Base-by-base conservation (phyloP, 2,888 invertebrate genomes). In the Baronia brevicornis region DNA sequence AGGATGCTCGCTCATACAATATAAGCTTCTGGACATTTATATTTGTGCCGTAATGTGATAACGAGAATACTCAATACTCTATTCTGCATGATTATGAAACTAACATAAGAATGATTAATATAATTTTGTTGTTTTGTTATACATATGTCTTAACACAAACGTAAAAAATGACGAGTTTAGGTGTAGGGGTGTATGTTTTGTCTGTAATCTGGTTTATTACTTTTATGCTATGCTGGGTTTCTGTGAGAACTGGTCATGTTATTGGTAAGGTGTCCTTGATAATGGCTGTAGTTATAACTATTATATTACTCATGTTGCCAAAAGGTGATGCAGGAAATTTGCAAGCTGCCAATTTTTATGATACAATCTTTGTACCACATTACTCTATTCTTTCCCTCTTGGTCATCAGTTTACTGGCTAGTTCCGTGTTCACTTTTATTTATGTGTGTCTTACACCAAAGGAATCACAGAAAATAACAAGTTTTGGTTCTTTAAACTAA, bases 121-220 rank as follows among this genome's bases (percentile, higher is more conserved):
- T n/a, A n/a, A n/a, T n/a, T n/a, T n/a, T n/a, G n/a, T n/a, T n/a
- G n/a, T n/a, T n/a, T n/a, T n/a, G n/a, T n/a, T n/a, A 23, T 29
- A 24, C 14, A 8, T 8, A 28, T 30, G 29, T 26, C 26, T 29
- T 21, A 24, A 15, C n/a, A n/a, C n/a, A n/a, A n/a, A n/a, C n/a
- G n/a, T n/a, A n/a, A n/a, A 49, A 46, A 46, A 80, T 80, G 79
- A 54, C 60, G 65, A 65, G 57, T 84, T 72, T 90, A 51, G 91
- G 91, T 54, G 71, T 89, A 43, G 91, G 91, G 47, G 79, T 91
- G 39, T 89, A 91, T 60, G 75, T 90, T 48, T 67, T 92, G 53
- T 78, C 89, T 39, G 68, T 87, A 36, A 60, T 90, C 47, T 91
- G 91, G 91, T 79, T 87, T 44, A 51, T 87, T 35, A 87, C 90